A percentile compares a stretch with the other conserved stretches of the same genome.
phyloP scores from a whole-genome alignment of 2,113 vertebrate genomes.

The Callorhinus ursinus region DNA sequence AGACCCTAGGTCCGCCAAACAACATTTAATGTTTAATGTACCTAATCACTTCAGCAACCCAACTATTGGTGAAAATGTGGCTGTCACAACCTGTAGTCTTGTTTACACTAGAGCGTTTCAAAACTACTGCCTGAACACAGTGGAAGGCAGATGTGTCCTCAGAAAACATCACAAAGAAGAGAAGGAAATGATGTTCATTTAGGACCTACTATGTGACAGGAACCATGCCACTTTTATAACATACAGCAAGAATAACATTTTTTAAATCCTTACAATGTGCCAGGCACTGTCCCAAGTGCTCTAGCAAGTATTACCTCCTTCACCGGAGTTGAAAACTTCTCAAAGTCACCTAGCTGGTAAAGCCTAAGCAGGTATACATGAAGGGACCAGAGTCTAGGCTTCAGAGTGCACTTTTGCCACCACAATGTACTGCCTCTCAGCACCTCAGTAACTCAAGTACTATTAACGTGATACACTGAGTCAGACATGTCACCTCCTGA shows the following conservation, averaged over 20 bases:
- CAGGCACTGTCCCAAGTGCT: not conserved
- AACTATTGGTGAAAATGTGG: not conserved
- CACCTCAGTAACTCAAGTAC: not conserved
- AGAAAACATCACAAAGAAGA: not conserved
- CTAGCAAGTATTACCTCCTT: not conserved
- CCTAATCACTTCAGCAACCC: not conserved
- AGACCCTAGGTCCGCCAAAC: not conserved
- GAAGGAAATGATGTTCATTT: not conserved
- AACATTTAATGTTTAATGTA: not conserved
- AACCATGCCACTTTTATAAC: not conserved
- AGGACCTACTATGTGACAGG: not conserved
- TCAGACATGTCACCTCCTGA: not conserved
- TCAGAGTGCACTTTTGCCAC: no score
- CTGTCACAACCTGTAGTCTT: not conserved
- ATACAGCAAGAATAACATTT: not conserved
- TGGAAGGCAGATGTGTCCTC: not conserved
- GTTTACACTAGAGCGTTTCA: not conserved
- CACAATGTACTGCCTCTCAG: accelerated
- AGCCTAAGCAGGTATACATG: accelerated
- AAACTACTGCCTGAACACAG: not conserved
- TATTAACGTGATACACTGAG: accelerated
- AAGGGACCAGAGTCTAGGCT: not conserved
- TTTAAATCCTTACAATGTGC: not conserved
- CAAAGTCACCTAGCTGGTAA: no score
- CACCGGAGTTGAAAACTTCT: no score